Conservation (phyloP, 2,888 invertebrate genomes). For the Resseliella maxima region DNA sequence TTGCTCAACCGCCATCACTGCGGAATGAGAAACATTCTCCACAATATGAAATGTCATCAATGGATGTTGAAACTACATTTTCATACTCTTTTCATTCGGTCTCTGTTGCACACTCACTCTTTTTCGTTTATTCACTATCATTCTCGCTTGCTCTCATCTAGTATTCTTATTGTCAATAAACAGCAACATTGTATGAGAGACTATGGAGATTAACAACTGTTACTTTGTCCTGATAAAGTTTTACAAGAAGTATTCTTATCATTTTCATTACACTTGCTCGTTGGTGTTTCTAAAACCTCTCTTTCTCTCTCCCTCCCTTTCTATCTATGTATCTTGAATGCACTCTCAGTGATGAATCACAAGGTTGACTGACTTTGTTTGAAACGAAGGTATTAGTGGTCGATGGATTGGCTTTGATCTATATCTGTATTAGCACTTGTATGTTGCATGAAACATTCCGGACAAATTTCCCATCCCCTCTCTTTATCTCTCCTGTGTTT, state of each 20-base stretch:
- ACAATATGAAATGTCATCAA: too few species aligned
- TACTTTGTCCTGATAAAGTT: conserved; percentile 7
- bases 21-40: neutral
- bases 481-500: neutral
- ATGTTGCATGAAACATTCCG: neutral
- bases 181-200: neutral
- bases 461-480: neutral
- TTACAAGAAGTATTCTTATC: neutral
- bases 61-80: neutral
- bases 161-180: neutral
- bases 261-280: neutral
- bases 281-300: too few species aligned
- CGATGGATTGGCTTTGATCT: conserved; percentile 44
- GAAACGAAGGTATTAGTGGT: neutral
- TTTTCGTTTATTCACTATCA: too few species aligned
- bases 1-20: neutral
- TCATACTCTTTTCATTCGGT: neutral
- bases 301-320: neutral
- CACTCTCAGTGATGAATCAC: neutral
- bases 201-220: conserved; percentile 20
- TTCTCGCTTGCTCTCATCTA: neutral
- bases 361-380: conserved; percentile 16
- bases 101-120: too few species aligned
- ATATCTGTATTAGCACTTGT: conserved; percentile 9
- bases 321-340: too few species aligned